phyloP scores from a whole-genome alignment of 2,797 vertebrate species.

The Ctenopoma kingsleyae region DNA sequence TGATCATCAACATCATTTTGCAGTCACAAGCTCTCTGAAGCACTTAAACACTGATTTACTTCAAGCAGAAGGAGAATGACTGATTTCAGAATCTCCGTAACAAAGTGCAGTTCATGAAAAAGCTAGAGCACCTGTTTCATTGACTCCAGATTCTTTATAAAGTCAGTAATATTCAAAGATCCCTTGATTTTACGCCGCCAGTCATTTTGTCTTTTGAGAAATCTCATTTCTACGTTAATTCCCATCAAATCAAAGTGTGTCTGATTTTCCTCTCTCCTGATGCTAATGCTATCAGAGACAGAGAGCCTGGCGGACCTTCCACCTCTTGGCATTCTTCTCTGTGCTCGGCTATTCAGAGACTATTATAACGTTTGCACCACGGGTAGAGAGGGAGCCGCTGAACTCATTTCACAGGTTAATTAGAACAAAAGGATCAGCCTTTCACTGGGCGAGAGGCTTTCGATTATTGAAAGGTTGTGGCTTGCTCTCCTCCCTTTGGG shows the following conservation, averaged over 20 bases:
- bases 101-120: background rate
- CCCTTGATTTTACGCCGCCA: slow-evolving; percentile 21
- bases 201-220: slow-evolving; percentile 2
- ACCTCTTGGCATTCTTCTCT: slow-evolving; percentile 85
- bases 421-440: slow-evolving; percentile 85
- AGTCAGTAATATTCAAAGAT: background rate
- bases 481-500: slow-evolving; percentile 54
- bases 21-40: background rate
- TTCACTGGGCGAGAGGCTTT: slow-evolving; percentile 70
- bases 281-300: slow-evolving; percentile 54
- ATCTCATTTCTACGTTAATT: slow-evolving; percentile 27
- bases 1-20: no score
- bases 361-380: slow-evolving; percentile 73
- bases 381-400: slow-evolving; percentile 66
- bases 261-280: slow-evolving; percentile 38
- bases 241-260: slow-evolving; percentile 15
- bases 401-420: slow-evolving; percentile 87
- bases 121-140: slow-evolving; percentile 5
- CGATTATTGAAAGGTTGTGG: slow-evolving; percentile 77
- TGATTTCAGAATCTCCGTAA: background rate
- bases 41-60: background rate
- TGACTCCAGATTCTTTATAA: background rate
- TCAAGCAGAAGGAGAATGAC: background rate
- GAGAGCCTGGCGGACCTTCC: slow-evolving; percentile 72
- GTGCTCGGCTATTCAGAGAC: slow-evolving; percentile 63